These are phyloP conservation scores for Apteryx owenii DNA, from an alignment of 2,113 vertebrate genomes.

Conservation along the genomic window DNA sequence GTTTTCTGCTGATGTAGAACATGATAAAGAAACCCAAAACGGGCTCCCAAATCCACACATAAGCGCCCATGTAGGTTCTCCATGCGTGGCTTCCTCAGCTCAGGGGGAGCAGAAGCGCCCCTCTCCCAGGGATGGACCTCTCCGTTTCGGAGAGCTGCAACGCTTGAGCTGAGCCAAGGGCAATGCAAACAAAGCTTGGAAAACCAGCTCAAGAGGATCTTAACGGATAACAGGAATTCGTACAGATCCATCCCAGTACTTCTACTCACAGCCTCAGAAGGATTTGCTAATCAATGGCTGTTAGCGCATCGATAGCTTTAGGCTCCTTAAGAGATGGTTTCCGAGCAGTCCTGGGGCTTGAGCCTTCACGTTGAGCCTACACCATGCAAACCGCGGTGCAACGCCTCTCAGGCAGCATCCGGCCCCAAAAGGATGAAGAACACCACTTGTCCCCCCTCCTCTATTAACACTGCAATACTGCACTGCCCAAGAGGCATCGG, in stretches of 20 bases:
- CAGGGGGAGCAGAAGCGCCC: background rate
- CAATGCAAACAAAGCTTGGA: background rate
- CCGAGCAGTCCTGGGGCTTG: background rate
- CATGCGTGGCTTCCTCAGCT: background rate
- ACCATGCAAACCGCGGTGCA: background rate
- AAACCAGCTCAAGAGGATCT: background rate
- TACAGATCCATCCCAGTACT: background rate
- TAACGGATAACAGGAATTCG: background rate
- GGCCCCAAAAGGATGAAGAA: background rate
- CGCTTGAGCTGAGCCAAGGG: rapidly evolving
- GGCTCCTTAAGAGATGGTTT: background rate
- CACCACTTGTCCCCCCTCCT: rapidly evolving
- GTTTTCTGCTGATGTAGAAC: background rate
- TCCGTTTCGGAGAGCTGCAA: background rate
- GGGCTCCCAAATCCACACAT: background rate
- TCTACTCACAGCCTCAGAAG: background rate
- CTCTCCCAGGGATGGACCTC: background rate
- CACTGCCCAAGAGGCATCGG: background rate
- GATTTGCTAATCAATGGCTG: background rate
- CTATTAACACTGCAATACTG: background rate
- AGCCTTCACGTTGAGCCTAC: background rate
- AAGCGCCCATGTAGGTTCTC: background rate
- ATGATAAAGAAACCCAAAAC: background rate
- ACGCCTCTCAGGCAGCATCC: rapidly evolving
- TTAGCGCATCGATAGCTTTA: background rate